Evolutionary conservation across 30 jellyfish, hydroid and myxozoan genomes (phyloP).

Genomic region (Turritopsis dohrnii): DNA sequence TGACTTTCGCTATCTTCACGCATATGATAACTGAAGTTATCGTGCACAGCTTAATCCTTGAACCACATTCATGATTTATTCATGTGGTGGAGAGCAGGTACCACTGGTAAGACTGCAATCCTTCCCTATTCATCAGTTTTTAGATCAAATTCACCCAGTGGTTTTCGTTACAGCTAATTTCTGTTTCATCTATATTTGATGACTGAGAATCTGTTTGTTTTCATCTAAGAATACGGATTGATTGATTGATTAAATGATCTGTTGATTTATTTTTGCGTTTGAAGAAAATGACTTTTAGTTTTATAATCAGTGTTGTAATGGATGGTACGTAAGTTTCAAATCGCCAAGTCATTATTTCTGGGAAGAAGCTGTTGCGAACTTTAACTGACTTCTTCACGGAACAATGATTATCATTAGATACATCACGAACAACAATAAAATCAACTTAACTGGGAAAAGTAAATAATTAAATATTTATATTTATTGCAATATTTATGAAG

Average conservation of each 20-base stretch:
- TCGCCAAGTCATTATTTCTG: too few species aligned
- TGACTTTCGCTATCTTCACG: background rate
- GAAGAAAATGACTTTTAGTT: background rate
- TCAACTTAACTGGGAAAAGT: background rate
- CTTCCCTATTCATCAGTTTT: background rate
- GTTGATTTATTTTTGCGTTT: background rate
- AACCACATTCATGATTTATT: background rate
- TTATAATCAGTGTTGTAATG: background rate
- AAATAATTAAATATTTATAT: too few species aligned
- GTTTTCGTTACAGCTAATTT: background rate
- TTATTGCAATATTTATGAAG: background rate
- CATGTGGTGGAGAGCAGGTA: background rate
- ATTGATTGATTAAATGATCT: background rate
- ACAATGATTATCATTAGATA: too few species aligned
- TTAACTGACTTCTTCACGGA: too few species aligned
- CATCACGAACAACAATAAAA: too few species aligned
- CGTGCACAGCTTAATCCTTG: background rate
- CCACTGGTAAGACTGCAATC: background rate
- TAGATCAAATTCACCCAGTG: background rate
- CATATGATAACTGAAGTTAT: background rate
- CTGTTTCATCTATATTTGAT: background rate
- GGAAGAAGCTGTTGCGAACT: too few species aligned
- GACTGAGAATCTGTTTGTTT: background rate
- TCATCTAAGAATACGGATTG: background rate
- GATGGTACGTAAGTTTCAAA: too few species aligned